Percentiles rank a stretch among this genome's conserved stretches.
phyloP scores from a whole-genome alignment of 2,888 invertebrate species.

The Luperina nickerlii region DNA sequence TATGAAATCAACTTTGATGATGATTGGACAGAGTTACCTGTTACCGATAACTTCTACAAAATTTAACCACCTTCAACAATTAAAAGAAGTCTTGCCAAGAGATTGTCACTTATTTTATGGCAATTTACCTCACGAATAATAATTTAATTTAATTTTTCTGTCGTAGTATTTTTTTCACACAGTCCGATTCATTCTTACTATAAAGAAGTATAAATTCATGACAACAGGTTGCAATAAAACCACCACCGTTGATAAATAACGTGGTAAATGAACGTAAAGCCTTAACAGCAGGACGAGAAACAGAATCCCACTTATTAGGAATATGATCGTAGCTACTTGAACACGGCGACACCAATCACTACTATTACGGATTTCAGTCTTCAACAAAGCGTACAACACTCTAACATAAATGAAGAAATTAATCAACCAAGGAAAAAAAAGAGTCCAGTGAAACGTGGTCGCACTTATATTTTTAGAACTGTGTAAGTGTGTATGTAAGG shows the following conservation, averaged over 20 bases:
- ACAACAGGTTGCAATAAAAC: slow-evolving; percentile 25
- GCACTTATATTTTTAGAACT: background rate
- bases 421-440: slow-evolving; percentile 26
- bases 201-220: slow-evolving; percentile 26
- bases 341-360: slow-evolving; percentile 9
- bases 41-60: slow-evolving; percentile 8
- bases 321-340: slow-evolving; percentile 46
- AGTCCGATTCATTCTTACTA: slow-evolving; percentile 16
- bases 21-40: slow-evolving; percentile 16
- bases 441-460: background rate
- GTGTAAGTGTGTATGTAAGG: too few relatives aligned
- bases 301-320: slow-evolving; percentile 39
- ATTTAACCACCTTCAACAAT: slow-evolving; percentile 15
- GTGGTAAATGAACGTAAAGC: background rate
- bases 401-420: slow-evolving; percentile 40
- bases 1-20: slow-evolving; percentile 13
- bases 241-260: background rate
- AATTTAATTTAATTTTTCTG: background rate
- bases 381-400: slow-evolving; percentile 34
- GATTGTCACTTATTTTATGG: background rate
- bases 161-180: slow-evolving; percentile 26
- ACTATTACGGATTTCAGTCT: background rate
- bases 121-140: background rate
- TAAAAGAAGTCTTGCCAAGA: slow-evolving; percentile 3
- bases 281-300: slow-evolving; percentile 23